These are phyloP conservation scores for Andricus quercusramuli DNA, from an alignment of 2,888 invertebrate species.

Conservation along the genomic window DNA sequence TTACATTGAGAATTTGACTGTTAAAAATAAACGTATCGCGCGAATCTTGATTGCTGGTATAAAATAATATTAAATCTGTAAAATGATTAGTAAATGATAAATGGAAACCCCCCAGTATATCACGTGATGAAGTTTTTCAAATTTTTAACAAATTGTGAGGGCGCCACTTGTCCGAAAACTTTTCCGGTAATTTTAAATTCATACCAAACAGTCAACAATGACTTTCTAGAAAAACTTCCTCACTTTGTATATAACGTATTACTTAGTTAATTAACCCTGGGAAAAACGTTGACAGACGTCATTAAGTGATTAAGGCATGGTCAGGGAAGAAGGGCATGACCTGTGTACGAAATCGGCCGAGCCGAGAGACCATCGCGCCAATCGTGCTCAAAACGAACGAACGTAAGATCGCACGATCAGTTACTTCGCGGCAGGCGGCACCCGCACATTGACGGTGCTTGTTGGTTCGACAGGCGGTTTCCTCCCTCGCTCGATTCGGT, in stretches of 20 bases:
- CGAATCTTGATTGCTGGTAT: too few species aligned
- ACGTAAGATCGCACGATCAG: conserved; percentile 24
- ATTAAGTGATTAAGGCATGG: too few species aligned
- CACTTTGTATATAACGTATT: not conserved
- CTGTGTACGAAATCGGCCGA: conserved; percentile 23
- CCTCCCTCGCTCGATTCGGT: too few species aligned
- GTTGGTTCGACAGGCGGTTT: too few species aligned
- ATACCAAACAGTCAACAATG: not conserved
- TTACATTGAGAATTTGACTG: too few species aligned
- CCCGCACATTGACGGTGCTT: too few species aligned
- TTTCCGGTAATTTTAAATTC: not conserved
- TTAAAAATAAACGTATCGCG: too few species aligned
- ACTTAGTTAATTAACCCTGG: too few species aligned
- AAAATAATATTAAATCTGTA: too few species aligned
- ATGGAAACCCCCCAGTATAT: not conserved
- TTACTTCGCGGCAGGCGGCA: not conserved
- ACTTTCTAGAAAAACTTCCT: not conserved
- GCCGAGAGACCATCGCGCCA: conserved; percentile 19
- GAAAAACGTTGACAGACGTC: too few species aligned
- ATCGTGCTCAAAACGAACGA: conserved; percentile 16
- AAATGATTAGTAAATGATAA: too few species aligned
- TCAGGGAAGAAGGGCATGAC: conserved; percentile 18
- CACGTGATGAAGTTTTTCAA: not conserved
- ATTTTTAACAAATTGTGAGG: not conserved
- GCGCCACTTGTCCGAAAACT: not conserved